A percentile compares a stretch with the other conserved stretches of the same genome.
phyloP scores from a whole-genome alignment of 2,888 invertebrate species.

The Microplitis deprimator region DNA sequence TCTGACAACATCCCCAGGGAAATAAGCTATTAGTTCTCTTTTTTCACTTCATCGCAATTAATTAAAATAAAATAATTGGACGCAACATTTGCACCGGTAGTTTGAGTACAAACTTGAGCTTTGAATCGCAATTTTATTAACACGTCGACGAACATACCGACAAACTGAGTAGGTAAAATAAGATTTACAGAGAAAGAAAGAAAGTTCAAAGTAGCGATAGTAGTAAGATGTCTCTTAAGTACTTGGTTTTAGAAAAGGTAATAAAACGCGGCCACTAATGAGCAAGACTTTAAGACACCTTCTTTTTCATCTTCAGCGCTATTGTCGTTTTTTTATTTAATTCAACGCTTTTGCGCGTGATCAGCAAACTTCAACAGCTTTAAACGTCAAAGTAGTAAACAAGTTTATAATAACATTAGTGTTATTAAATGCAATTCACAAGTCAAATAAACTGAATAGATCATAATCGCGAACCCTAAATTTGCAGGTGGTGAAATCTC shows the following conservation, averaged over 20 bases:
- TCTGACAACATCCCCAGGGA: not conserved
- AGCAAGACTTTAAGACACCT: slow-evolving; percentile 55
- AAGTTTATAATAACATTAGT: not conserved
- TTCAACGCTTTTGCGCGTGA: not conserved
- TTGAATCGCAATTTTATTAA: slow-evolving; percentile 16
- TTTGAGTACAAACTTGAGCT: slow-evolving; percentile 20
- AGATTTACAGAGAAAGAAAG: slow-evolving; percentile 10
- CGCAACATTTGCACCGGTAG: slow-evolving; percentile 21
- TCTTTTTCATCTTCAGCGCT: slow-evolving; percentile 28
- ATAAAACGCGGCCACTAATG: slow-evolving; percentile 52
- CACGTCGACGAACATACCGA: not conserved
- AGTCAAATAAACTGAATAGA: not conserved
- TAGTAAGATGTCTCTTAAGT: not conserved
- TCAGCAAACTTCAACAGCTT: not conserved
- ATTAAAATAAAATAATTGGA: slow-evolving; percentile 31
- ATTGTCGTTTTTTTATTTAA: not conserved
- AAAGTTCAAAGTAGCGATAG: not conserved
- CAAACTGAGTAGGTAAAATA: not conserved
- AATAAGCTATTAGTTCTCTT: not conserved
- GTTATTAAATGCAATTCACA: not conserved
- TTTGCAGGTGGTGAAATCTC: not conserved
- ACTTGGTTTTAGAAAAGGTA: slow-evolving; percentile 31
- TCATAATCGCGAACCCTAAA: not conserved
- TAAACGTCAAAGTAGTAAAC: not conserved
- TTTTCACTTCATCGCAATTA: not conserved